Evolutionary conservation across 2,888 invertebrate species (phyloP), one percentile per base, ranked within the genome.

Genomic region (Diadromus collaris): DNA sequence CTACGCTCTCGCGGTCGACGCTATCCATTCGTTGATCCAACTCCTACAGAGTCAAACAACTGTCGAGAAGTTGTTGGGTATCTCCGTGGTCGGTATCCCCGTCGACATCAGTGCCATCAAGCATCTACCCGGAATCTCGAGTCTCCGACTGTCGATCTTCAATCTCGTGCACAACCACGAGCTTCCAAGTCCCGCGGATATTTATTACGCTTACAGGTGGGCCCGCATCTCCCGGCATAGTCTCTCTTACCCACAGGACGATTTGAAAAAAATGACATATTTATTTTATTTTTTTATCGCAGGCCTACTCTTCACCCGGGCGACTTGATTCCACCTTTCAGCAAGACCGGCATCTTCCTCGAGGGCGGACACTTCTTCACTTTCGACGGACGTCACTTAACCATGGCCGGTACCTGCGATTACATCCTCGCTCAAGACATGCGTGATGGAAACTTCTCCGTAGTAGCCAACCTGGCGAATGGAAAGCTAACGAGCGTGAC

Each of bases 301-400:
- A 90, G 90, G 44, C 90, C 90, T 19, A 87, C 92, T 75, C 84
- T 93, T 9, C 91, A 93, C 85, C 92, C 93, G 0, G 87, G 92
- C 0, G 93, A 94, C 58, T 92, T 94, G 82, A 86, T 95, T 41
- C 94, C 94, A 81, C 94, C 96, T 27, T 94, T 94, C 89, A 93
- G 86, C 69, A 89, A 88, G 76, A 79, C 82, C 64, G 97, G 95
- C 9, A 93, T 94, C 46, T 89, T 97, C 4, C 92, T 95, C 13
- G 96, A 97, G 88, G 96, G 96, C 1, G 95, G 96, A 86, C 96
- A 97, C 91, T 94, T 97, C 90, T 95, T 97, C 91, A 97, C 97
- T 0, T 98, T 97, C 91, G 98, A 98, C 90, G 95, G 96, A 0
- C 94, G 94, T 83, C 95, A 96, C 88, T 92, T 95, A 82, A 95